Base-by-base conservation (phyloP, 1,140 invertebrate genomes). In the Physella acuta region DNA sequence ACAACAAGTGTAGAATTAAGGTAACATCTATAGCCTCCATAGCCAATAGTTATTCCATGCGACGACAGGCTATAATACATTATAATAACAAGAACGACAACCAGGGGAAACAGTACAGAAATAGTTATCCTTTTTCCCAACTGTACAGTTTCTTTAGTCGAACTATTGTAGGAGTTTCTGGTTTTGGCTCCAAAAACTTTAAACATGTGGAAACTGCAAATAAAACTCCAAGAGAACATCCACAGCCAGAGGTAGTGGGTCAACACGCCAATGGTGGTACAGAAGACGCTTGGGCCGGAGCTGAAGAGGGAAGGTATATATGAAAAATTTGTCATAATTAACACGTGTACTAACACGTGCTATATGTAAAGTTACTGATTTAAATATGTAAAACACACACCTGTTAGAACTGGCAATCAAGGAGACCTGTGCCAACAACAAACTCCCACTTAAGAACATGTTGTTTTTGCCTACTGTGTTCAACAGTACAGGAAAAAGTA, bases 111-210 rank as follows among this genome's bases (percentile, higher is more conserved):
- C 26, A 28, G 2, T 26, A 62, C 5, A 8, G 60, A 62, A 17
- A 39, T 30, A 1, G 8, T 14, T 3, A 30, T 30, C 17, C 30
- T 44, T 37, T 49, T 37, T 2, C 37, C 36, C 2, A 62, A 3
- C 2, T 20, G 1, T 16, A 49, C 36, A 30, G 2, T 62, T 26
- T 26, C 1, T 33, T 14, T 2, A 3, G 30, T 30, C 20, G 60
- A 5, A 1, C 1, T 44, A 1, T 17, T 39, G 3, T 30, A 2
- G 20, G 37, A 58, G 30, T n/a, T 58, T 1, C 60, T 33, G 28
- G 37, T 62, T 24, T 62, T 62, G 60, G 60, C 60, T 2, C 2
- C 26, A 26, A 67, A 67, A 17, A 67, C 52, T 39, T 37, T 67
- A 34, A 36, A 55, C 64, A 67, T 67, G 33, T 58, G 28, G n/a